Conservation (phyloP, 2,797 vertebrate genomes). For the Sebastes jordani region DNA sequence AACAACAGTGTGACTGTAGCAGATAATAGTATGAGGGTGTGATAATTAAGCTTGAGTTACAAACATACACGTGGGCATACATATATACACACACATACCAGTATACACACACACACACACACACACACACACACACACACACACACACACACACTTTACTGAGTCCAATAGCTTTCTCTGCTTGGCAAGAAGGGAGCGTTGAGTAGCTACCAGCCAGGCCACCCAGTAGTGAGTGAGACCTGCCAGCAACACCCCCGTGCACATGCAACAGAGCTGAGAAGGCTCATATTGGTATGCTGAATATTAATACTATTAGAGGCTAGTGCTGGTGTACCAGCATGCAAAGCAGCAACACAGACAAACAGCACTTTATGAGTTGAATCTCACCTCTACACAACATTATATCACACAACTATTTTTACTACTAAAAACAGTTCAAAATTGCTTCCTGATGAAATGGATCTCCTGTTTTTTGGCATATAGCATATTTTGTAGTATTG, state of each 20-base stretch:
- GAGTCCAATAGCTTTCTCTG: slow-evolving; percentile 74
- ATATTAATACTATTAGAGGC: slow-evolving; percentile 47
- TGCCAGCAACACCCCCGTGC: slow-evolving; percentile 49
- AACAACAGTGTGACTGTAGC: slow-evolving; percentile 32
- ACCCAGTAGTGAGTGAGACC: slow-evolving; percentile 74
- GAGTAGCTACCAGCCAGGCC: slow-evolving; percentile 70
- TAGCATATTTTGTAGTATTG: background rate
- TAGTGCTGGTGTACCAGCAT: background rate
- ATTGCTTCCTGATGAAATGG: background rate
- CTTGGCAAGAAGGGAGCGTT: slow-evolving; percentile 60
- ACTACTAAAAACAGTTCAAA: background rate
- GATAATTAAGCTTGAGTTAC: slow-evolving; percentile 34
- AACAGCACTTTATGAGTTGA: background rate
- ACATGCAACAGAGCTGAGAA: slow-evolving; percentile 54
- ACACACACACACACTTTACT: slow-evolving; percentile 24
- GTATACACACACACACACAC: slow-evolving; percentile 15
- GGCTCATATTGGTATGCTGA: slow-evolving; percentile 45
- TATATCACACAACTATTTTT: background rate
- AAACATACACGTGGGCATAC: slow-evolving; percentile 1
- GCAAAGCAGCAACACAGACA: background rate
- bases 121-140: background rate
- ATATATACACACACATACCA: background rate
- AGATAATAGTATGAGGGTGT: slow-evolving; percentile 11
- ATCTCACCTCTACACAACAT: background rate
- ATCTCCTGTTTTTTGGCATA: background rate